phyloP scores from a whole-genome alignment of 2,797 vertebrate species.

The Clarias laeviceps region DNA sequence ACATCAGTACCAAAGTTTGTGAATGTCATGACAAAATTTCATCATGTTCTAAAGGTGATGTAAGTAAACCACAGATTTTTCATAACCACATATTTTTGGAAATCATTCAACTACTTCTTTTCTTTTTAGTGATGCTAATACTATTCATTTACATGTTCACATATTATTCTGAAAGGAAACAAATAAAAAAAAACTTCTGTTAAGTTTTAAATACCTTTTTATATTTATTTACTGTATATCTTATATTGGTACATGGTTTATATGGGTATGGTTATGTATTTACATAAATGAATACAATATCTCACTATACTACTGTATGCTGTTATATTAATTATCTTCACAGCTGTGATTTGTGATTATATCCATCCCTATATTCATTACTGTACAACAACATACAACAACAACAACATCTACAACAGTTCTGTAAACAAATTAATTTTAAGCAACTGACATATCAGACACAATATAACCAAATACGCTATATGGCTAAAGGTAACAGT shows the following conservation, averaged over 20 bases:
- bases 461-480: not conserved
- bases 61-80: not conserved
- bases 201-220: not conserved
- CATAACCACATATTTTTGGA: not conserved
- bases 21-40: constrained; percentile 2
- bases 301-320: not conserved
- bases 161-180: not conserved
- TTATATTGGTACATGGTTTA: not conserved
- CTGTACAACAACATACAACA: not conserved
- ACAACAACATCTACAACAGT: not conserved
- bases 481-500: not conserved
- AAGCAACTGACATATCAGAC: not conserved
- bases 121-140: not conserved
- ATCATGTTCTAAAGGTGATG: not conserved
- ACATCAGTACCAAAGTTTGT: not conserved
- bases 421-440: not conserved
- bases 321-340: not conserved
- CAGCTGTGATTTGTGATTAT: not conserved
- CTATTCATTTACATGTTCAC: not conserved
- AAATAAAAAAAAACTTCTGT: not conserved
- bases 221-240: not conserved
- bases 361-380: too few species aligned
- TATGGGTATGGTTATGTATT: not conserved
- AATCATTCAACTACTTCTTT: not conserved
- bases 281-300: not conserved